Conservation (phyloP, 2,113 vertebrate species). For the Myiagra hebetior region DNA sequence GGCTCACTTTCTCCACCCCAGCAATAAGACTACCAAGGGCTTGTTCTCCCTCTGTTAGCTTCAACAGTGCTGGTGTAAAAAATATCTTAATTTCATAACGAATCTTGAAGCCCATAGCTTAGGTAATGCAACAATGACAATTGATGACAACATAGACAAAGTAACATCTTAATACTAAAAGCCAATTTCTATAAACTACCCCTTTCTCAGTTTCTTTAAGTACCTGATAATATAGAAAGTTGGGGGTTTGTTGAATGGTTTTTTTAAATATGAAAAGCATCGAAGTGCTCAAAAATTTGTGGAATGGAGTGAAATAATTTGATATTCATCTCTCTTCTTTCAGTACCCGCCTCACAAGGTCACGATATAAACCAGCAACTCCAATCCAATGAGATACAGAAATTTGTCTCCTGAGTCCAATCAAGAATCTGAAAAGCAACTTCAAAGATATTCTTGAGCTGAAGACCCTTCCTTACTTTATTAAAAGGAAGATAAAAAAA, state of each 20-base stretch:
- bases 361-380: not conserved
- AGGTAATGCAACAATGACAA: not conserved
- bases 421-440: constrained; percentile 2
- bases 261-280: not conserved
- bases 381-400: not conserved
- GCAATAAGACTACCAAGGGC: not conserved
- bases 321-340: not conserved
- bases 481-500: not conserved
- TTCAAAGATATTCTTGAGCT: not conserved
- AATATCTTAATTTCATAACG: not conserved
- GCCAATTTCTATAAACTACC: not conserved
- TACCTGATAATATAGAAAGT: not conserved
- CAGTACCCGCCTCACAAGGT: not conserved
- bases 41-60: not conserved
- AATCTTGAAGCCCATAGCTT: not conserved
- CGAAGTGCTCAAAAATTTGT: not conserved
- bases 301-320: not conserved
- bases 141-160: not conserved
- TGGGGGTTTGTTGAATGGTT: not conserved
- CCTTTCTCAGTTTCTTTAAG: not conserved
- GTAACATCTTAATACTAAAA: not conserved
- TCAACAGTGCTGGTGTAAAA: not conserved
- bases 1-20: not conserved
- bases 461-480: not conserved
- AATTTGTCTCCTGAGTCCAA: not conserved